Percentiles rank a stretch among this genome's conserved stretches.
Conservation (phyloP, 2,888 invertebrate species). For the Rhyacophila evoluta region DNA sequence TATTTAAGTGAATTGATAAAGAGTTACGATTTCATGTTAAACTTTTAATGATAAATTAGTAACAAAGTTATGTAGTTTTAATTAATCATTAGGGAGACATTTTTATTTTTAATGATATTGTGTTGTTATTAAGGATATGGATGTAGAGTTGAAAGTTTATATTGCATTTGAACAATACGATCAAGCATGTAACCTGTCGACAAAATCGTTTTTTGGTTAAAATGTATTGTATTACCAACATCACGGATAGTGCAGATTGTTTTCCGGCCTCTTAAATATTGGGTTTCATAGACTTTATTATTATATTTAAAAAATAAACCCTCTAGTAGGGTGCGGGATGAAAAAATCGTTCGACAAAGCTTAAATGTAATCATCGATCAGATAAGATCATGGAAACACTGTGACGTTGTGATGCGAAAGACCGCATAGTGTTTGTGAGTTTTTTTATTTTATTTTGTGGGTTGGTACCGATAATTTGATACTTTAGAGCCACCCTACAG, state of each 20-base stretch:
- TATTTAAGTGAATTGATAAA: no score
- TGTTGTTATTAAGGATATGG: no score
- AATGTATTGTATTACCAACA: background rate
- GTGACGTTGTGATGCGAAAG: slow-evolving; percentile 49
- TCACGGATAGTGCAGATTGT: background rate
- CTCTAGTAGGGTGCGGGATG: background rate
- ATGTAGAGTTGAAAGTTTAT: background rate
- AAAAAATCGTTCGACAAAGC: slow-evolving; percentile 39
- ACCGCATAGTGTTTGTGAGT: slow-evolving; percentile 41
- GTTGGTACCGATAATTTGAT: slow-evolving; percentile 36
- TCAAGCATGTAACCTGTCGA: background rate
- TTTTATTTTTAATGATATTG: no score
- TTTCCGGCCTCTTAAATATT: background rate
- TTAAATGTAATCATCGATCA: slow-evolving; percentile 34
- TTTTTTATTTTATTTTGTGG: background rate
- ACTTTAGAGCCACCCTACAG: slow-evolving; percentile 36
- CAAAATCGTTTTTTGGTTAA: background rate
- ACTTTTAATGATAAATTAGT: no score
- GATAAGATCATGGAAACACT: slow-evolving; percentile 44
- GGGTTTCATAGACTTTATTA: background rate
- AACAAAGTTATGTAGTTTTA: no score
- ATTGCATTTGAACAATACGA: background rate
- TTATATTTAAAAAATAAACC: background rate
- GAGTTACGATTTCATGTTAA: no score
- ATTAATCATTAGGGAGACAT: no score